Evolutionary conservation across 1,140 invertebrate genomes (phyloP).

Genomic region (Campoletis sonorensis): DNA sequence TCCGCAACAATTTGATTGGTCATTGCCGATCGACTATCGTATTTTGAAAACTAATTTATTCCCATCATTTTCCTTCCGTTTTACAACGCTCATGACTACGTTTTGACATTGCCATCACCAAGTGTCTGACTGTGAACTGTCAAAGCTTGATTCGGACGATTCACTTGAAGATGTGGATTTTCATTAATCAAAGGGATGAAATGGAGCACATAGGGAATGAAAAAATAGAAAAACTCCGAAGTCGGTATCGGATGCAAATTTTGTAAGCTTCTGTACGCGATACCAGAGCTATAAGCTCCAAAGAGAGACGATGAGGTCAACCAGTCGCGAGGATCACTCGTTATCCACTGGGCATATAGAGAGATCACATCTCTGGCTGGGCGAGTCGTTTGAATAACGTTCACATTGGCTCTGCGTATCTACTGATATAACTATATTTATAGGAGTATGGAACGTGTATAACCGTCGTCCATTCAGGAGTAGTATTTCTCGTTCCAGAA

Average conservation of each 20-base stretch:
- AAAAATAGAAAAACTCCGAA: background rate
- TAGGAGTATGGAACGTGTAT: background rate
- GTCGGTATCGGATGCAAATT: slow-evolving; percentile 32
- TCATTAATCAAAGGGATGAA: too few relatives aligned
- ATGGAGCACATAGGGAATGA: too few relatives aligned
- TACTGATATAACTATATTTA: slow-evolving; percentile 8
- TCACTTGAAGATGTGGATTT: too few relatives aligned
- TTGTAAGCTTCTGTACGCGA: slow-evolving; percentile 6
- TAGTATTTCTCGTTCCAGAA: slow-evolving; percentile 2
- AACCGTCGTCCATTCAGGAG: background rate
- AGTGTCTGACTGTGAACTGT: too few relatives aligned
- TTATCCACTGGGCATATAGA: slow-evolving; percentile 23
- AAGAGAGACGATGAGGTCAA: background rate
- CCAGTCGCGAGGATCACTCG: slow-evolving; percentile 29
- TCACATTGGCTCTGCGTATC: slow-evolving; percentile 14
- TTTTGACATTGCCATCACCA: too few relatives aligned
- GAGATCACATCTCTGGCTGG: slow-evolving; percentile 22
- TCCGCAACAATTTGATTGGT: too few relatives aligned
- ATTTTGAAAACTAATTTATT: too few relatives aligned
- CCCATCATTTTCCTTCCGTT: too few relatives aligned
- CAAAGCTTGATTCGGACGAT: too few relatives aligned
- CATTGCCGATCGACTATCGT: too few relatives aligned
- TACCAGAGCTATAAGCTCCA: background rate
- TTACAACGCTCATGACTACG: too few relatives aligned
- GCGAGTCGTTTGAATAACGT: slow-evolving; percentile 49